Evolutionary conservation across 35 echinoderm and acorn worm species (phyloP).

Genomic region (Apostichopus californicus): DNA sequence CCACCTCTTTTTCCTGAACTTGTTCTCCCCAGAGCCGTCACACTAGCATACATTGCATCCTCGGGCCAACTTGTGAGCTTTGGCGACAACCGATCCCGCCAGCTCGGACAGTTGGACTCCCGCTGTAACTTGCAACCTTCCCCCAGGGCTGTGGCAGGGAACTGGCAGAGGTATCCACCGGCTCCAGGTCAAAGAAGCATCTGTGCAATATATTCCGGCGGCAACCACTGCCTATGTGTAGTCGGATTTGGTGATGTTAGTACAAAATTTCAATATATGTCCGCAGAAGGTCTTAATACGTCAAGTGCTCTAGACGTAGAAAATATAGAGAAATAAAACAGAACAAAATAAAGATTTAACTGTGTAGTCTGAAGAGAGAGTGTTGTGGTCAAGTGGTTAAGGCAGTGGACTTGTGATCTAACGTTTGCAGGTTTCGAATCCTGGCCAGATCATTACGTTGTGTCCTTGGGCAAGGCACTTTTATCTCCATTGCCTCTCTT

Average conservation of each 20-base stretch:
- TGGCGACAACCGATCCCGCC: slow-evolving; percentile 52
- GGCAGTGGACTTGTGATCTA: no score
- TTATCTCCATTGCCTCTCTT: no score
- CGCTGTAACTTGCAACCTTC: not conserved
- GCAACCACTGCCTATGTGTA: slow-evolving; percentile 77
- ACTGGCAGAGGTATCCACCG: slow-evolving; percentile 12
- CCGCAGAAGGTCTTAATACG: not conserved
- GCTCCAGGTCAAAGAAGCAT: not conserved
- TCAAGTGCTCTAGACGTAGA: not conserved
- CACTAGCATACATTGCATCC: slow-evolving; percentile 44
- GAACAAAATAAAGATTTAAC: no score
- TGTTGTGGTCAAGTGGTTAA: no score
- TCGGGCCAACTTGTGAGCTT: slow-evolving; percentile 53
- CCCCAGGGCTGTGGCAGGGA: slow-evolving; percentile 48
- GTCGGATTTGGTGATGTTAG: slow-evolving; percentile 58
- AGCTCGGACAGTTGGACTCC: slow-evolving; percentile 43
- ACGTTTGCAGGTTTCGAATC: no score
- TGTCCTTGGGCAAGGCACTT: no score
- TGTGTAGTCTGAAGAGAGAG: no score
- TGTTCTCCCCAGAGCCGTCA: slow-evolving; percentile 34
- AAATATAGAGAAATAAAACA: no score
- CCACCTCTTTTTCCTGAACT: not conserved
- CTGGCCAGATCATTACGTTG: no score
- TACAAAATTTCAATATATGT: not conserved
- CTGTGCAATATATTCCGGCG: slow-evolving; percentile 72